Evolutionary conservation across 2,888 invertebrate genomes (phyloP).

Genomic region (Argyresthia goedartella): DNA sequence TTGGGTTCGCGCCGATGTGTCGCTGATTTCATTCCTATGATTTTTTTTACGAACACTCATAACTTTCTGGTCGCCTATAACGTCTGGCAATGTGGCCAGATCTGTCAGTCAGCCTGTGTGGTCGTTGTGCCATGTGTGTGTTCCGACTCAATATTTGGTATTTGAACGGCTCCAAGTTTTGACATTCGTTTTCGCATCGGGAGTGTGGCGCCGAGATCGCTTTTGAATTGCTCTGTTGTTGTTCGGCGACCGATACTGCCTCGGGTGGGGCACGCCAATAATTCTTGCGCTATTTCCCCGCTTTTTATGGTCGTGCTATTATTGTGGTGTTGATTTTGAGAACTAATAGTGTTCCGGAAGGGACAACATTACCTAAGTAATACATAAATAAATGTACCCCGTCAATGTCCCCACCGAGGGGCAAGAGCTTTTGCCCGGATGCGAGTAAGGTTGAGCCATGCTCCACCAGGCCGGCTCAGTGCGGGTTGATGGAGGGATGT

Average conservation of each 20-base stretch:
- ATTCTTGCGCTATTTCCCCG: slow-evolving; percentile 44
- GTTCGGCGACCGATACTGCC: slow-evolving; percentile 32
- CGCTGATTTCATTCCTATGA: slow-evolving; percentile 45
- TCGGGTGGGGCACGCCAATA: slow-evolving; percentile 20
- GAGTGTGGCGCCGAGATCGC: slow-evolving; percentile 35
- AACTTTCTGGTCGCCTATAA: slow-evolving; percentile 39
- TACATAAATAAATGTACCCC: too few relatives aligned
- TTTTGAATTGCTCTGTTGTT: slow-evolving; percentile 22
- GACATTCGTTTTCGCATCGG: slow-evolving; percentile 41
- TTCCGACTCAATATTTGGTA: slow-evolving; percentile 55
- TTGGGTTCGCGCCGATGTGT: slow-evolving; percentile 41
- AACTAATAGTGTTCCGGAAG: slow-evolving; percentile 38
- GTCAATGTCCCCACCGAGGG: too few relatives aligned
- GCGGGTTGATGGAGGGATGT: too few relatives aligned
- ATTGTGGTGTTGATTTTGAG: slow-evolving; percentile 40
- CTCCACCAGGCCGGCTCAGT: too few relatives aligned
- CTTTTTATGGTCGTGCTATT: slow-evolving; percentile 36
- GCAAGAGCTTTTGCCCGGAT: too few relatives aligned
- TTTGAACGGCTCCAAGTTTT: slow-evolving; percentile 56
- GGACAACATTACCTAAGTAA: too few relatives aligned
- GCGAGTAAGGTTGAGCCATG: too few relatives aligned
- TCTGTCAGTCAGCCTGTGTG: slow-evolving; percentile 48
- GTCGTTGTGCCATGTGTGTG: slow-evolving; percentile 46
- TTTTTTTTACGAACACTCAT: slow-evolving; percentile 41
- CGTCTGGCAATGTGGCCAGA: slow-evolving; percentile 41